A percentile compares a stretch with the other conserved stretches of the same genome.
Conservation (phyloP, 2,888 invertebrate genomes). For the Dione vanillae region DNA sequence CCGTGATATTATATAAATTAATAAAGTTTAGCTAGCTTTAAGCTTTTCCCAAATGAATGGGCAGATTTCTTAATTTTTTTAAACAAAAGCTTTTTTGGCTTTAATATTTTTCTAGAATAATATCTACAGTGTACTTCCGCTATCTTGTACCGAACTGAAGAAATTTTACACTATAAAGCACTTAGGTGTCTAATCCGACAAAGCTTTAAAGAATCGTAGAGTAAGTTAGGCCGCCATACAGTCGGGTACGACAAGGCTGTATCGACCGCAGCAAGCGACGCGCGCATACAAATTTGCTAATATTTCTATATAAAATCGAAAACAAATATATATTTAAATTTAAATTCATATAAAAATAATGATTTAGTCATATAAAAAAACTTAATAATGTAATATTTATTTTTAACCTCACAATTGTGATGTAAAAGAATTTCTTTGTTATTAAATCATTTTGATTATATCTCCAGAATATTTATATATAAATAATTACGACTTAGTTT, state of each 20-base stretch:
- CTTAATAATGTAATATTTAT: background rate
- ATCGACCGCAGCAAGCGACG: constrained; percentile 77
- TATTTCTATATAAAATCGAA: constrained; percentile 52
- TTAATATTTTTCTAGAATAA: too few species aligned
- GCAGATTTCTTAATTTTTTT: too few species aligned
- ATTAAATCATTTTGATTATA: background rate
- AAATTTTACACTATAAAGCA: background rate
- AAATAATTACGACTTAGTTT: background rate
- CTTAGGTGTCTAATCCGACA: constrained; percentile 46
- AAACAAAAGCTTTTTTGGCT: too few species aligned
- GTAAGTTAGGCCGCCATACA: constrained; percentile 78
- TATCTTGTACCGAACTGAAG: too few species aligned
- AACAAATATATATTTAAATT: constrained; percentile 45
- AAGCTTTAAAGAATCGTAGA: constrained; percentile 64
- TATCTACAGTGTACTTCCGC: too few species aligned
- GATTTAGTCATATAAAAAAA: background rate
- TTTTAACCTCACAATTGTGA: background rate
- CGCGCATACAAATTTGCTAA: constrained; percentile 72
- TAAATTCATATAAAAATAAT: constrained; percentile 12
- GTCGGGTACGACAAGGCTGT: constrained; percentile 72
- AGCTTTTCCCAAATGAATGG: too few species aligned
- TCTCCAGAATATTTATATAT: background rate
- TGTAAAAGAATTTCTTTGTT: background rate
- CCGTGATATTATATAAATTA: too few species aligned
- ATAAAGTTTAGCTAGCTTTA: too few species aligned